Evolutionary conservation across 2,888 invertebrate species (phyloP), one percentile per base, ranked within the genome.

Genomic region (Catonia carolina): DNA sequence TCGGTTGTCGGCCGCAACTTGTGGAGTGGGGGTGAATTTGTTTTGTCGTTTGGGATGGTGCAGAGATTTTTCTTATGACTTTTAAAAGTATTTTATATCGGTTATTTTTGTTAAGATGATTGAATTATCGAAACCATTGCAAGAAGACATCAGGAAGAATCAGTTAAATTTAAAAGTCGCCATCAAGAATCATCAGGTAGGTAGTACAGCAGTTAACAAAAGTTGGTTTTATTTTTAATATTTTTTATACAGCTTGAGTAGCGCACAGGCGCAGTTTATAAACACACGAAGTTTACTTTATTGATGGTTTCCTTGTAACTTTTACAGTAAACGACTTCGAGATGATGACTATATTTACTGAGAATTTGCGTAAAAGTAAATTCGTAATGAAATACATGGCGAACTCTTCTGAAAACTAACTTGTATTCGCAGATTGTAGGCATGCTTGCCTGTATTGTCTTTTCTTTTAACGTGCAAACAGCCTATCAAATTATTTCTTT

Each of bases 181-280:
- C 61, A 81, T 82, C 67, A 75, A 78, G 67, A 74, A 79, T 70
- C 81, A 81, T 74, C 81, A 81, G 78, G 81, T 81, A 70, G 72
- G 72, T 70, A 39, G 53, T 53, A 36, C 31, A 41, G 53, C 52
- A 41, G 52, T 52, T 52, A 41, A 52, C 41, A 52, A 52, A 52
- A 41, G 39, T 52, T 39, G 41, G 31, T 37, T 52, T 39, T 10
- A n/a, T 14, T 52, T 52, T 41, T 23, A 15, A 12, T 23, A 39
- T 37, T 39, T 52, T 52, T 23, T 23, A 12, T 39, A 39, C 36
- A 41, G 39, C 41, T 37, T 18, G 36, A 51, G 52, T 31, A 52
- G 52, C 37, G 52, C 52, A 52, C 52, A 52, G 52, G 52, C 52
- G 52, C 52, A 52, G 52, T 41, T 52, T 52, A 52, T 52, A 52